Percentiles rank a stretch among this genome's conserved stretches.
These are phyloP conservation scores for Ophion obscuratus DNA, from an alignment of 2,888 invertebrate species.

Conservation along the genomic window DNA sequence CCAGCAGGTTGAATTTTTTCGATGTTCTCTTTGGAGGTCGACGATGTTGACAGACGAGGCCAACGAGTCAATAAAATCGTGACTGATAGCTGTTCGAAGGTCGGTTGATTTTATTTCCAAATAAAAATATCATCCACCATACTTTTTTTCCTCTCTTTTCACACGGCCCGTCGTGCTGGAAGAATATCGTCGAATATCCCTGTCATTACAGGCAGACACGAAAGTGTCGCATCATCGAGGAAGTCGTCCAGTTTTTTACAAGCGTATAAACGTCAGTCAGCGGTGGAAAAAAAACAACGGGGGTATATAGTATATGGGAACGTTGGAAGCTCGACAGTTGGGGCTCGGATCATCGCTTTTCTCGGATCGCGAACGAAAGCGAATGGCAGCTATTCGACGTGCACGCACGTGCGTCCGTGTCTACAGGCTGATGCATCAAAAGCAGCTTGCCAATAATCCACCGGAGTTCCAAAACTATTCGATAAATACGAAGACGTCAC, in stretches of 20 bases:
- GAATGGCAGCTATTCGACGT: slow-evolving; percentile 60
- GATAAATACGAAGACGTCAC: not conserved
- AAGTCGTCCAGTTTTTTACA: not conserved
- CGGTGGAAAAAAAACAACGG: slow-evolving; percentile 3
- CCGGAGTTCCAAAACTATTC: too few relatives aligned
- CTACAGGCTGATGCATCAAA: slow-evolving; percentile 14
- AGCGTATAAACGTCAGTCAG: slow-evolving; percentile 38
- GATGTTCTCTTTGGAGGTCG: not conserved
- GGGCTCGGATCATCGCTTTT: slow-evolving; percentile 68
- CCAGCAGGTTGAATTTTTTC: not conserved
- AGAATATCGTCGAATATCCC: not conserved
- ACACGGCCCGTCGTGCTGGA: too few relatives aligned
- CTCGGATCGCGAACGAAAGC: slow-evolving; percentile 64
- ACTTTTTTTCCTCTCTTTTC: not conserved
- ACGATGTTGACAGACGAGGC: too few relatives aligned
- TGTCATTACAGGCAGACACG: slow-evolving; percentile 14
- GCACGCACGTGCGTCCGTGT: slow-evolving; percentile 58
- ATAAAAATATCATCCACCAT: not conserved
- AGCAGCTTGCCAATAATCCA: not conserved
- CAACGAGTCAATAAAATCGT: too few relatives aligned
- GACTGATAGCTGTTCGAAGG: too few relatives aligned
- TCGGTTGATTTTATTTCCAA: not conserved
- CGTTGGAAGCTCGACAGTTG: slow-evolving; percentile 71
- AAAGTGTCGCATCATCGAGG: slow-evolving; percentile 34
- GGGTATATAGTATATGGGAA: slow-evolving; percentile 33